Percentiles rank a stretch among this genome's conserved stretches.
phyloP scores from a whole-genome alignment of 2,888 invertebrate genomes.

The Taenaris catops region DNA sequence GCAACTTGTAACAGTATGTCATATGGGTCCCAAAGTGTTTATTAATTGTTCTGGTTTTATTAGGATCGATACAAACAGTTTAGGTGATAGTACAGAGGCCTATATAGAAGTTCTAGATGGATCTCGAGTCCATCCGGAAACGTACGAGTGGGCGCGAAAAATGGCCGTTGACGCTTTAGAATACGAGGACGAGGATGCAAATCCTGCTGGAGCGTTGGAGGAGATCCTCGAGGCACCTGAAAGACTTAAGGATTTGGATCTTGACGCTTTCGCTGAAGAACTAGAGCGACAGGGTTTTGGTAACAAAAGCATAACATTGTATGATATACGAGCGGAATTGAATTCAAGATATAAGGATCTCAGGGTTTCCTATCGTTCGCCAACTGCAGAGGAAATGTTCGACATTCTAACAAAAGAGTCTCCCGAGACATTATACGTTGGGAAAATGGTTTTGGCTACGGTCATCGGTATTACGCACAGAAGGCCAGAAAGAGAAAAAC shows the following conservation, averaged over 20 bases:
- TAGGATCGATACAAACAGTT: slow-evolving; percentile 97
- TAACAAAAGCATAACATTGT: slow-evolving; percentile 95
- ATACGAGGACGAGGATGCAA: slow-evolving; percentile 97
- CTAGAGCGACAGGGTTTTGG: slow-evolving; percentile 94
- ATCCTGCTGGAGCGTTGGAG: slow-evolving; percentile 97
- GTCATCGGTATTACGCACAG: slow-evolving; percentile 91
- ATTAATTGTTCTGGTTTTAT: slow-evolving; percentile 99
- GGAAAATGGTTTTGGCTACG: slow-evolving; percentile 90
- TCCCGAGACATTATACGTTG: slow-evolving; percentile 94
- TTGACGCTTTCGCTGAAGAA: slow-evolving; percentile 99
- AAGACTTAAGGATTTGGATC: slow-evolving; percentile 95
- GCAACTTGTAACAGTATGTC: slow-evolving; percentile 96
- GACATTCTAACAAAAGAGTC: slow-evolving; percentile 98
- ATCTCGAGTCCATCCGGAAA: slow-evolving; percentile 98
- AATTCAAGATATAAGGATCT: slow-evolving; percentile 96
- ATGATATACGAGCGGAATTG: slow-evolving; percentile 97
- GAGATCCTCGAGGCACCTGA: slow-evolving; percentile 98
- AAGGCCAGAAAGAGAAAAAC: slow-evolving; percentile 94
- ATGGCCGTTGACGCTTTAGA: slow-evolving; percentile 99
- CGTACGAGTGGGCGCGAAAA: slow-evolving; percentile 99
- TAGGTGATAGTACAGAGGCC: slow-evolving; percentile 96
- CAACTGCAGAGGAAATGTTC: slow-evolving; percentile 93
- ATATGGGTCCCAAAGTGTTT: slow-evolving; percentile 99
- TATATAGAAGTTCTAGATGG: slow-evolving; percentile 98
- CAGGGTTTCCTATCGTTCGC: slow-evolving; percentile 86